A percentile compares a stretch with the other conserved stretches of the same genome.
These are phyloP conservation scores for Aspidapion aeneum DNA, from an alignment of 2,888 invertebrate species.

Conservation along the genomic window DNA sequence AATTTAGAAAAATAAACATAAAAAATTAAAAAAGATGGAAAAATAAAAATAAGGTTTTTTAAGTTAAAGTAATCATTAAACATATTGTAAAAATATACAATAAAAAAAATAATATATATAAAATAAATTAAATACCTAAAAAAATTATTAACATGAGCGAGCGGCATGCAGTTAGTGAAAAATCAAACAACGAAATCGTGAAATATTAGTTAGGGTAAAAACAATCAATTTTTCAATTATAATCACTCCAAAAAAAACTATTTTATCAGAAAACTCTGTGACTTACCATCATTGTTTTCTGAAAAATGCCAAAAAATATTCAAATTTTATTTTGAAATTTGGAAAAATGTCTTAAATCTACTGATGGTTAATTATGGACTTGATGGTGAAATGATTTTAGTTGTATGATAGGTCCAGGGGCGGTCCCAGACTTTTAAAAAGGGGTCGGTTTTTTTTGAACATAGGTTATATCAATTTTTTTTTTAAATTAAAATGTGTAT, in stretches of 20 bases:
- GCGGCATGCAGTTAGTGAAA: not conserved
- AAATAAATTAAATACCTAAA: not conserved
- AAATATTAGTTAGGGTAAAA: not conserved
- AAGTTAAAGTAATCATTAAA: too few relatives aligned
- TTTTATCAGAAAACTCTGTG: slow-evolving; percentile 38
- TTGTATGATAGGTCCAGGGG: too few relatives aligned
- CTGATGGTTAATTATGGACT: too few relatives aligned
- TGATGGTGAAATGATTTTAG: too few relatives aligned
- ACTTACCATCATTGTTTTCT: slow-evolving; percentile 51
- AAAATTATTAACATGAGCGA: not conserved
- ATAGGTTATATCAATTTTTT: too few relatives aligned
- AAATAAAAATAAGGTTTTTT: not conserved
- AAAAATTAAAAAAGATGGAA: not conserved
- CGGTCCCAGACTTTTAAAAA: too few relatives aligned
- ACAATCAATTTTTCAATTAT: not conserved
- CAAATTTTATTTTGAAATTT: not conserved
- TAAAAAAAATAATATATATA: too few relatives aligned
- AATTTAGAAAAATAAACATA: not conserved
- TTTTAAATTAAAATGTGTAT: too few relatives aligned
- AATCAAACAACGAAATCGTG: not conserved
- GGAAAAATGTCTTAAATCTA: too few relatives aligned
- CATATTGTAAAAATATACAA: too few relatives aligned
- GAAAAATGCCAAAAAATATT: slow-evolving; percentile 37
- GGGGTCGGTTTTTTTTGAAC: too few relatives aligned
- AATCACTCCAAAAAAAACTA: slow-evolving; percentile 26